Evolutionary conservation across 1,140 invertebrate genomes (phyloP), one percentile per base, ranked within the genome.

Genomic region (Oedothorax gibbosus): DNA sequence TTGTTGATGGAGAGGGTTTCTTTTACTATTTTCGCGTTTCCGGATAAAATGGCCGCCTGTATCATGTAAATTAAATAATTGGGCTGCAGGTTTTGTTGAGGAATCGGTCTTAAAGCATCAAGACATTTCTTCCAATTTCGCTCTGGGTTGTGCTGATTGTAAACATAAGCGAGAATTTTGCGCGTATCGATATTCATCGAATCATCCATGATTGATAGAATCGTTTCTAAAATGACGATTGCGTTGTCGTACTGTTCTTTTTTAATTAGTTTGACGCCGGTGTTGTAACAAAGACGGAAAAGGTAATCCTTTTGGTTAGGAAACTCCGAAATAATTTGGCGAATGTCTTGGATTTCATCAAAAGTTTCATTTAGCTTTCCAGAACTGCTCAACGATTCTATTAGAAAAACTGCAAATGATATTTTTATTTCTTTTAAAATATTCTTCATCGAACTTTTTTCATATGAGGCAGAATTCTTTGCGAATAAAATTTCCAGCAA

Each of bases 281-380:
- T 9, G 21, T 81, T 81, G n/a, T 71, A 71, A 50, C 78, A 71
- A 14, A 81, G 2, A 14, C 54, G 21, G 20, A 81, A 18, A n/a
- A 81, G 71, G 62, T 71, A 71, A 20, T 49, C 53, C 0, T 12
- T n/a, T 57, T 71, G 35, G 0, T 18, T 35, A 14, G 18, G 15
- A 71, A 71, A 71, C 11, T 71, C 15, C 7, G 20, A 12, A 56
- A 71, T 6, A 5, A 0, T 3, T 60, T 35, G 11, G 18, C 71
- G 35, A 54, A 71, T 14, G 15, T 81, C 8, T 10, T 50, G 53
- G 9, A 81, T 20, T 50, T 81, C 78, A 57, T 50, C 7, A 49
- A 60, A 57, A 71, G 8, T 64, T 54, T 79, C 78, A n/a, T 71
- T 68, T 51, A 71, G 51, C 12, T 10, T 50, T 8, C 20, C 51